Evolutionary conservation across 2,888 invertebrate genomes (phyloP).

Genomic region (Xanthostigma xanthostigma): DNA sequence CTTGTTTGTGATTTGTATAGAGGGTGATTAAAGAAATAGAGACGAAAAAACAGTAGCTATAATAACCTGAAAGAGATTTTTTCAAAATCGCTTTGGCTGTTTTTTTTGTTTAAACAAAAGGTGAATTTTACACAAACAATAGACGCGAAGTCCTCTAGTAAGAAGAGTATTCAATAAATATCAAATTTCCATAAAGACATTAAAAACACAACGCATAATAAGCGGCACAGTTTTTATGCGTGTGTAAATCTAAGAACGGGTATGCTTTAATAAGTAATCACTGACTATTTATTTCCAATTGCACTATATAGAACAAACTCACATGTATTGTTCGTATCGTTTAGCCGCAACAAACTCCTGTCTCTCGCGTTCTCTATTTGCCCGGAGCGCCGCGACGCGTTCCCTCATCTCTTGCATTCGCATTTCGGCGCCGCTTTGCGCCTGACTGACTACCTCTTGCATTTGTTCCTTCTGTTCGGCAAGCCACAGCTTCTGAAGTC

Average conservation of each 20-base stretch:
- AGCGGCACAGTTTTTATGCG: slow-evolving; percentile 27
- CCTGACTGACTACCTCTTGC: slow-evolving; percentile 35
- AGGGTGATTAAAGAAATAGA: too few relatives aligned
- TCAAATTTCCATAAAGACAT: too few relatives aligned
- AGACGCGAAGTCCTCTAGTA: too few relatives aligned
- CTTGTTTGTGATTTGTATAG: too few relatives aligned
- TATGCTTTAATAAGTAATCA: slow-evolving; percentile 9
- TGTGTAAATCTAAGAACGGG: background rate
- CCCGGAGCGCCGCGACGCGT: slow-evolving; percentile 30
- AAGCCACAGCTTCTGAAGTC: slow-evolving; percentile 30
- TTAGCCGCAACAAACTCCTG: slow-evolving; percentile 30
- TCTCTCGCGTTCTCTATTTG: slow-evolving; percentile 36
- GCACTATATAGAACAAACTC: slow-evolving; percentile 5
- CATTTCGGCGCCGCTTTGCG: slow-evolving; percentile 33
- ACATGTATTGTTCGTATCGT: slow-evolving; percentile 28
- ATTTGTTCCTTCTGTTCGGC: slow-evolving; percentile 37
- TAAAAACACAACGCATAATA: slow-evolving; percentile 26
- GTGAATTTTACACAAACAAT: too few relatives aligned
- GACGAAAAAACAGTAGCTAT: background rate
- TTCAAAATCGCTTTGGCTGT: too few relatives aligned
- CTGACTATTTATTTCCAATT: background rate
- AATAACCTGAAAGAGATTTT: too few relatives aligned
- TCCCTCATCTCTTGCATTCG: slow-evolving; percentile 35
- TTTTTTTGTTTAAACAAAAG: too few relatives aligned
- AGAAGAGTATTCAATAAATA: too few relatives aligned